These are phyloP conservation scores for Eurois occulta DNA, from an alignment of 2,888 invertebrate genomes.

Conservation along the genomic window DNA sequence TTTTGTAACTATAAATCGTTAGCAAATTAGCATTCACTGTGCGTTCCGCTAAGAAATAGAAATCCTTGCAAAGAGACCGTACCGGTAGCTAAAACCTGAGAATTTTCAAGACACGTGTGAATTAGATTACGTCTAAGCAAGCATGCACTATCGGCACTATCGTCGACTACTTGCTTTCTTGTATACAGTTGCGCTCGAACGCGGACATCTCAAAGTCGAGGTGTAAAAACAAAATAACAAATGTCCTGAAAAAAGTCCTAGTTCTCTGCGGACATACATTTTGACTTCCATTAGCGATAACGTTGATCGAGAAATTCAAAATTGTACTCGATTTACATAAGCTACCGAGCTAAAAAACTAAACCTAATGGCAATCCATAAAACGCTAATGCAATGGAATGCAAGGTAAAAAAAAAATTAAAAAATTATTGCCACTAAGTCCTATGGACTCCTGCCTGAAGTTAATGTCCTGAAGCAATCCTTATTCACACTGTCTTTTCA, in stretches of 20 bases:
- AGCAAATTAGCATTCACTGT: neutral
- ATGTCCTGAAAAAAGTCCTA: neutral
- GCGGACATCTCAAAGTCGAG: too few relatives aligned
- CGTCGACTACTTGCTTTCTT: too few relatives aligned
- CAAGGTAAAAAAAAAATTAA: neutral
- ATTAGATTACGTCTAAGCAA: neutral
- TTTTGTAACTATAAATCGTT: neutral
- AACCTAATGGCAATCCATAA: too few relatives aligned
- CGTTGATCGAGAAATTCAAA: neutral
- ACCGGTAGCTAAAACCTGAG: neutral
- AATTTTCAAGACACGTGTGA: neutral
- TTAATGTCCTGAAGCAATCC: neutral
- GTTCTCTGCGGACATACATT: neutral
- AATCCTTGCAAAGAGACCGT: neutral
- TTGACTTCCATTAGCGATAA: neutral
- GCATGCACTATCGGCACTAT: slow-evolving; percentile 1
- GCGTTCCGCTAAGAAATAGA: neutral
- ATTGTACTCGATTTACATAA: neutral
- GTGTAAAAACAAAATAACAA: neutral
- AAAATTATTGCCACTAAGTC: neutral
- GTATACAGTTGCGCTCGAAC: neutral
- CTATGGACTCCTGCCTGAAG: neutral
- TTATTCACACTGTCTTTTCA: neutral
- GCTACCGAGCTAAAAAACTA: neutral
- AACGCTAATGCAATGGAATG: too few relatives aligned